A percentile compares a stretch with the other conserved stretches of the same genome.
Evolutionary conservation across 2,888 invertebrate species (phyloP).

Genomic region (Amphipoea oculea): DNA sequence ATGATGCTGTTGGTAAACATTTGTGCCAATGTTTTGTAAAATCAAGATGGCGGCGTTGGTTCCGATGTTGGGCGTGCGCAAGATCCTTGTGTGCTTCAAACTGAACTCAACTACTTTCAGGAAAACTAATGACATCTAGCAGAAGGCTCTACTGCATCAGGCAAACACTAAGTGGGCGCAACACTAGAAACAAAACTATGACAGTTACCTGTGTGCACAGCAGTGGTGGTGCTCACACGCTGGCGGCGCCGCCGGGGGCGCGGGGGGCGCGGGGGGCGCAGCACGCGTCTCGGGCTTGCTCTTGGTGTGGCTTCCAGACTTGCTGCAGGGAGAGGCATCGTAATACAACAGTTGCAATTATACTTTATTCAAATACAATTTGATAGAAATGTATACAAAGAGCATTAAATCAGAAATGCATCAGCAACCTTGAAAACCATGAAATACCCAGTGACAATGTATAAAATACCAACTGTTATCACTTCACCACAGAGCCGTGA

Average conservation of each 20-base stretch:
- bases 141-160: neutral
- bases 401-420: neutral
- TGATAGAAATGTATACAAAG: conserved; percentile 6
- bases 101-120: neutral
- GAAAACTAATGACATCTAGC: neutral
- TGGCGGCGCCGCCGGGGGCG: neutral
- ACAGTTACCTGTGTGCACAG: conserved; percentile 21
- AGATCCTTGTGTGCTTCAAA: neutral
- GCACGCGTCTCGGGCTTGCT: neutral
- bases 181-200: too few relatives aligned
- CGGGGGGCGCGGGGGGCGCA: neutral
- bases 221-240: conserved; percentile 16
- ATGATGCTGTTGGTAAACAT: too few relatives aligned
- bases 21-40: neutral
- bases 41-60: neutral
- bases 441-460: too few relatives aligned
- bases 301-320: neutral
- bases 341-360: neutral
- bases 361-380: neutral
- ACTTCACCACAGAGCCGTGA: neutral
- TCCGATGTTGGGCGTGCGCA: too few relatives aligned
- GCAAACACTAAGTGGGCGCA: conserved; percentile 11
- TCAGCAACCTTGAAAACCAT: neutral
- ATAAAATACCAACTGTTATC: neutral
- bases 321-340: neutral